Base-by-base conservation (phyloP, 2,113 vertebrate species). In the Vireo altiloquus region DNA sequence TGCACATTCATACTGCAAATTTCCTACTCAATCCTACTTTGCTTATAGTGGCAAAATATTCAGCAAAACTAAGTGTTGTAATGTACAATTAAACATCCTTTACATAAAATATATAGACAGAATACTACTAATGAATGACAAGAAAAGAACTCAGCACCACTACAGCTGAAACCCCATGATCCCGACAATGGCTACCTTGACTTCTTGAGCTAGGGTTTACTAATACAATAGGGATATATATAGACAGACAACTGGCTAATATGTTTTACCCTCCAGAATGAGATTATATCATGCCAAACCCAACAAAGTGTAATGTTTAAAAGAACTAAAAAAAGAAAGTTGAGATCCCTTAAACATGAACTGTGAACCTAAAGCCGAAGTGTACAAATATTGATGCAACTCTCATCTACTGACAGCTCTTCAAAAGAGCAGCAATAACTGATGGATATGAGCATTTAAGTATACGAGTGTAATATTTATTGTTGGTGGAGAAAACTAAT, bases 161-260 rank as follows among this genome's bases (percentile, higher is more conserved):
- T 53, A n/a, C 31, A 90, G 15, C 52, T 64, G 37, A 90, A 85
- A 86, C 39, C 12, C 9, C 64, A 31, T 3, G 13, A 46, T 49
- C 40, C 24, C 22, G 11, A 52, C 8, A 15, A 39, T 5, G 17
- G 25, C 49, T 40, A 37, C 27, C 47, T 61, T 70, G 24, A 61
- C 28, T 39, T 92, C 85, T 37, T 79, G 14, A 92, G 44, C 15
- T 66, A 40, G 9, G 39, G 30, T 50, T 90, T 87, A 75, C 9
- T 50, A 63, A 71, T 13, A 27, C 23, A 35, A 19, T 9, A 13
- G 5, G 10, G 22, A 35, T 12, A 14, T 42, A 65, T 3, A 20
- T 1, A 35, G 59, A 52, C 1, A n/a, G 39, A 24, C 1, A 0
- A 53, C 14, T 30, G 18, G n/a, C 20, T 39, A 61, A 39, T 14